These are phyloP conservation scores for Saccostrea echinata DNA, from an alignment of 1,140 invertebrate genomes.

Conservation along the genomic window DNA sequence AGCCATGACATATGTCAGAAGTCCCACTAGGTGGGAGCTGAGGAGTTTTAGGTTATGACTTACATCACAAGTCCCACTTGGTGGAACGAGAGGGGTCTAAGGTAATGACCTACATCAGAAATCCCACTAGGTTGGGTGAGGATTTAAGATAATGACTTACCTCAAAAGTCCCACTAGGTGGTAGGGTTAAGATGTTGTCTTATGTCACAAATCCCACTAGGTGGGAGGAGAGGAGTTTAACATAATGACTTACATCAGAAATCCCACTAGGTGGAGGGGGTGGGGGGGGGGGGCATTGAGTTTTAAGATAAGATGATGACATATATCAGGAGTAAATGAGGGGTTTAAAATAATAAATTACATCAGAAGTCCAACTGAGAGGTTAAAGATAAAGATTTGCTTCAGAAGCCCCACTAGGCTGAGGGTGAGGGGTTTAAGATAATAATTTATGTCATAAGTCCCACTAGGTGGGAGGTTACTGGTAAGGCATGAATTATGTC, in stretches of 20 bases:
- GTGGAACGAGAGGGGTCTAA: not conserved
- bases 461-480: not conserved
- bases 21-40: not conserved
- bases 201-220: slow-evolving; percentile 62
- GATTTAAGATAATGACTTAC: not conserved
- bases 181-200: slow-evolving; percentile 62
- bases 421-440: no score
- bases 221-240: slow-evolving; percentile 71
- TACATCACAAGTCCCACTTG: not conserved
- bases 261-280: not conserved
- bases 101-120: no score
- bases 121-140: not conserved
- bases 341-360: slow-evolving; percentile 71
- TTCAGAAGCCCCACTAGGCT: no score
- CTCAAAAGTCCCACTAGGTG: slow-evolving; percentile 62
- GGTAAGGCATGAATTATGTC: no score
- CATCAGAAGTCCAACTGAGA: not conserved
- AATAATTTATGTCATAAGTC: no score
- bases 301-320: slow-evolving; percentile 56
- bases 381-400: no score
- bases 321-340: slow-evolving; percentile 60
- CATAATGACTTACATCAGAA: slow-evolving; percentile 60
- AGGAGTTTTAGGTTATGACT: no score
- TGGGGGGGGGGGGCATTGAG: slow-evolving; percentile 55
- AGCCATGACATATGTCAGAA: no score